Conservation (phyloP, 2,113 vertebrate species). For the Thalassoma bifasciatum region DNA sequence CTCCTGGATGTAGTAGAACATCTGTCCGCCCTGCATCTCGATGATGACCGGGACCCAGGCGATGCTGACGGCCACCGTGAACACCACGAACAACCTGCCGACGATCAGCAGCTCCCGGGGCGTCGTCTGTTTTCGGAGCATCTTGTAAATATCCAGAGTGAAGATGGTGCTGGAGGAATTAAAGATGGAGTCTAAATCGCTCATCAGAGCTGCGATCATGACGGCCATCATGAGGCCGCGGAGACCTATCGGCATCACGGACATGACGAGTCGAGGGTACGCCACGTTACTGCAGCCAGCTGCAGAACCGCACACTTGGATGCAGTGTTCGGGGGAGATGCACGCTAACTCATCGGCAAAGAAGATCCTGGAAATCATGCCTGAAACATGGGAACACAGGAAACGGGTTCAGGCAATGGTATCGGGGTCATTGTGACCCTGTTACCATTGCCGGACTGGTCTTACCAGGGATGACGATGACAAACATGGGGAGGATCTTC, state of each 20-base stretch:
- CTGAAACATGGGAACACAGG: slow-evolving; percentile 55
- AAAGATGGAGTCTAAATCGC: slow-evolving; percentile 96
- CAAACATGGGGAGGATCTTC: slow-evolving; percentile 96
- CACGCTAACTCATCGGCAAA: slow-evolving; percentile 91
- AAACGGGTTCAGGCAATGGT: too few relatives aligned
- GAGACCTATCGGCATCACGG: slow-evolving; percentile 91
- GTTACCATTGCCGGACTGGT: too few relatives aligned
- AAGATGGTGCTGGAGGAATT: slow-evolving; percentile 98
- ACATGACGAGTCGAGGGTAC: slow-evolving; percentile 94
- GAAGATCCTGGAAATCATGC: slow-evolving; percentile 95
- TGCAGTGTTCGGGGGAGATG: slow-evolving; percentile 93
- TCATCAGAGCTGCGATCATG: slow-evolving; percentile 98
- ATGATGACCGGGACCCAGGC: slow-evolving; percentile 96
- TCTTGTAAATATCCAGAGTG: slow-evolving; percentile 96
- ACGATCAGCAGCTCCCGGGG: slow-evolving; percentile 92
- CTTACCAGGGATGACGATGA: slow-evolving; percentile 89
- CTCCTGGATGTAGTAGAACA: slow-evolving; percentile 98
- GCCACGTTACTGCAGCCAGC: slow-evolving; percentile 95
- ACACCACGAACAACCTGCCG: slow-evolving; percentile 91
- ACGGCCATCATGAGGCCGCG: slow-evolving; percentile 97
- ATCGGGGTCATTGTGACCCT: too few relatives aligned
- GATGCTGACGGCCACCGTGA: slow-evolving; percentile 95
- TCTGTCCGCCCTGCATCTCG: slow-evolving; percentile 96
- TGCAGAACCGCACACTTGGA: slow-evolving; percentile 90
- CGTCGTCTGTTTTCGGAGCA: slow-evolving; percentile 85